Percentiles rank a stretch among this genome's conserved stretches.
Evolutionary conservation across 2,888 invertebrate species (phyloP).

Genomic region (Tridacna gigas): DNA sequence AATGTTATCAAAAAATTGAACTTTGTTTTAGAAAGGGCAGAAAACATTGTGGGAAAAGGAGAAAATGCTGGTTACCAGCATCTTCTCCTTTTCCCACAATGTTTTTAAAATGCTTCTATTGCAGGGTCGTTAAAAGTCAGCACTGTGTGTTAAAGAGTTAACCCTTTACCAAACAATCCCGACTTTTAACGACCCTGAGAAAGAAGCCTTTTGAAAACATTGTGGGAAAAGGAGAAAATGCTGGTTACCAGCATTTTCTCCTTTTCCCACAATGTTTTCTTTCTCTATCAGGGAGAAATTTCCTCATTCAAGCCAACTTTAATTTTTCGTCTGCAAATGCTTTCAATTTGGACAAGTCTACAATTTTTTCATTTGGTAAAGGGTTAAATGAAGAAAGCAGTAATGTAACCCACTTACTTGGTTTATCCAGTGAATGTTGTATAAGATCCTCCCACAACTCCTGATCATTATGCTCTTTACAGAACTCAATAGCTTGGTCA

Average conservation of each 20-base stretch:
- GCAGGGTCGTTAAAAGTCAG: no score
- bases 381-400: no score
- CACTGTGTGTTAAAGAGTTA: no score
- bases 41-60: no score
- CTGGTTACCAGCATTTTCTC: neutral
- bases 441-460: slow-evolving; percentile 97
- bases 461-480: slow-evolving; percentile 96
- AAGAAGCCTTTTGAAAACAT: neutral
- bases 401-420: no score
- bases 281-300: neutral
- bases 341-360: neutral
- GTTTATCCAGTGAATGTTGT: slow-evolving; percentile 93
- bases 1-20: no score
- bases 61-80: no score
- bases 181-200: neutral
- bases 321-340: neutral
- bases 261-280: neutral
- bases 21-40: no score
- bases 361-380: neutral
- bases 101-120: no score
- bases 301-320: neutral
- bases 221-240: neutral
- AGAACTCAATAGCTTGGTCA: slow-evolving; percentile 97
- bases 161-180: neutral
- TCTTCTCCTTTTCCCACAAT: no score